Percentiles rank a stretch among this genome's conserved stretches.
Conservation (phyloP, 2,113 vertebrate species). For the Otocyon megalotis region DNA sequence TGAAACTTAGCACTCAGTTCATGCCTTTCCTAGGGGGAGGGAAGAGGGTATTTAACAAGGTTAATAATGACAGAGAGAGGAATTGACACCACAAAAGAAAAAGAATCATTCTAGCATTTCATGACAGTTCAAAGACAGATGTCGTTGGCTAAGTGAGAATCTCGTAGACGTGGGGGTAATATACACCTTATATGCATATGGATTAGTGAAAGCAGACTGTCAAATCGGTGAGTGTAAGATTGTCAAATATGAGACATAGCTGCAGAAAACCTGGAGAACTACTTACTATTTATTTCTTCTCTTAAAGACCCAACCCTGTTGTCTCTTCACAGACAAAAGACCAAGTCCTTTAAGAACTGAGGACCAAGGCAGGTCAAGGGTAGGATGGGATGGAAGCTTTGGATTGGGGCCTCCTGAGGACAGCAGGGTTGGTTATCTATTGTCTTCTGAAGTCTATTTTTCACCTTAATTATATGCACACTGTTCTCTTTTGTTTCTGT, state of each 20-base stretch:
- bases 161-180: constrained; percentile 79
- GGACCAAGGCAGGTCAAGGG: background rate
- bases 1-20: constrained; percentile 81
- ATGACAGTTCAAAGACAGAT: constrained; percentile 85
- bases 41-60: constrained; percentile 82
- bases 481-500: background rate
- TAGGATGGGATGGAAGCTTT: background rate
- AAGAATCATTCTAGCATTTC: constrained; percentile 82
- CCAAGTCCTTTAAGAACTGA: background rate
- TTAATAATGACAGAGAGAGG: constrained; percentile 84
- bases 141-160: constrained; percentile 83
- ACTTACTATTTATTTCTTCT: constrained; percentile 75
- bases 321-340: constrained; percentile 72
- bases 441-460: background rate
- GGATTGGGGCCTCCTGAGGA: background rate
- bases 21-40: constrained; percentile 79
- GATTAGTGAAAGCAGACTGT: constrained; percentile 84
- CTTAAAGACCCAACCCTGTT: constrained; percentile 64
- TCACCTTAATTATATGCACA: background rate
- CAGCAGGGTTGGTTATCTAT: rapidly evolving
- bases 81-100: constrained; percentile 85
- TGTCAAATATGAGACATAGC: constrained; percentile 80
- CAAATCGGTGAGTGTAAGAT: constrained; percentile 66
- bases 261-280: constrained; percentile 70
- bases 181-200: constrained; percentile 83